Base-by-base conservation (phyloP, 2,797 vertebrate species). In the Crocodylus rhombifer region DNA sequence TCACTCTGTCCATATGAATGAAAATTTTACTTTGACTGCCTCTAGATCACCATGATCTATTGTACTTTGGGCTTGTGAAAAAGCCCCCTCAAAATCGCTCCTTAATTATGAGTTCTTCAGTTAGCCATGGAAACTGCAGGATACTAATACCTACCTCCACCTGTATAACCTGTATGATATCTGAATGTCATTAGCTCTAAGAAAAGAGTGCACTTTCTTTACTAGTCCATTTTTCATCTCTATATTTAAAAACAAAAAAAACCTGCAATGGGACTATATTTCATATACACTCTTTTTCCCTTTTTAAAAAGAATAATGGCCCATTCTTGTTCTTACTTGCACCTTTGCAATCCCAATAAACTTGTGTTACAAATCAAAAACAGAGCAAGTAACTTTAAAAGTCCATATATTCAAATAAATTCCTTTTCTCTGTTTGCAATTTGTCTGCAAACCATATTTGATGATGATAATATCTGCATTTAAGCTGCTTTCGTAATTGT, bases 371-470 rank as follows among this genome's bases (percentile, higher is more conserved):
- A 56, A 20, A 87, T 16, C 12, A 3, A 42, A 36, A 77, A 51
- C 2, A 75, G 81, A 92, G 82, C 51, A 76, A 42, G 15, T 58
- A 86, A 9, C 56, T 51, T 14, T n/a, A 51, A 79, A 28, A 42
- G 42, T 5, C 1, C 12, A 28, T 16, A 82, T n/a, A 65, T 2
- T 55, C 56, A 56, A 63, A 78, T 13, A 33, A 30, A 56, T 57
- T 67, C 79, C 81, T 42, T 67, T 88, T 82, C 88, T 78, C 28
- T 73, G 16, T 51, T 75, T 55, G 25, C 64, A 30, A 77, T 73
- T 69, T 84, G 61, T 80, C 30, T 18, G n/a, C 0, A 0, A 6
- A 30, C 4, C 4, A 3, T 2, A 4, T 58, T 7, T 73, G 28
- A 62, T 21, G 28, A 62, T 21, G 11, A 20, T 56, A 77, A 3